Base-by-base conservation (phyloP, 2,113 vertebrate genomes). In the Lepus europaeus region DNA sequence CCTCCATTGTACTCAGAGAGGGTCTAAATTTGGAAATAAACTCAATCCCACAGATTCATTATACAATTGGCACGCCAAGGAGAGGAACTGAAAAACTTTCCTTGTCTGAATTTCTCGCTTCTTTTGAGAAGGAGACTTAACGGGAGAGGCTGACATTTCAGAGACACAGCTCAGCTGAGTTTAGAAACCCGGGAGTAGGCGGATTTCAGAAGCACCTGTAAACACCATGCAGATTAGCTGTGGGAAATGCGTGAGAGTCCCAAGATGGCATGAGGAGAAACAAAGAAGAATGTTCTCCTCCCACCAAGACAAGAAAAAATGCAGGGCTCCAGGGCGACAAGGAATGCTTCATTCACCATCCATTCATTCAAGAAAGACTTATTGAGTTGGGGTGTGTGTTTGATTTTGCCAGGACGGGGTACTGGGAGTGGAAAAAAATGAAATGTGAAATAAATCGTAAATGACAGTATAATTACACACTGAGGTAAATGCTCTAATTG, bases 1-100 rank as follows among this genome's bases (percentile, higher is more conserved):
- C 85, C 70, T 89, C 91, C 89, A 96, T 97, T 97, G 97, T 97
- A 90, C 94, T 95, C 82, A 87, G 92, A 88, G 90, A 93, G 86
- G 95, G 27, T 97, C 95, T 97, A 97, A 96, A 97, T 97, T 96
- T 97, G 97, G 97, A 97, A 97, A 93, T 96, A 97, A 96, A 95
- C 95, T 94, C 92, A 96, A 5, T 94, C 97, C 97, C 93, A 95
- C 97, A 96, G 92, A 92, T 88, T 97, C 95, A 97, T 97, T 97
- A 97, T 97, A 91, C 97, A 97, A 83, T 91, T 97, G 97, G 97
- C 97, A 97, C 17, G 23, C 70, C 16, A 73, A 36, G 53, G 53
- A 95, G 95, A 96, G 94, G 97, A 93, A 93, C 95, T 97, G 97
- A 97, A 97, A 45, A 97, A 97, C 96, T 95, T 95, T 92, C 97